These are phyloP conservation scores for Ypsolopha sequella DNA, from an alignment of 2,888 invertebrate genomes.

Conservation along the genomic window DNA sequence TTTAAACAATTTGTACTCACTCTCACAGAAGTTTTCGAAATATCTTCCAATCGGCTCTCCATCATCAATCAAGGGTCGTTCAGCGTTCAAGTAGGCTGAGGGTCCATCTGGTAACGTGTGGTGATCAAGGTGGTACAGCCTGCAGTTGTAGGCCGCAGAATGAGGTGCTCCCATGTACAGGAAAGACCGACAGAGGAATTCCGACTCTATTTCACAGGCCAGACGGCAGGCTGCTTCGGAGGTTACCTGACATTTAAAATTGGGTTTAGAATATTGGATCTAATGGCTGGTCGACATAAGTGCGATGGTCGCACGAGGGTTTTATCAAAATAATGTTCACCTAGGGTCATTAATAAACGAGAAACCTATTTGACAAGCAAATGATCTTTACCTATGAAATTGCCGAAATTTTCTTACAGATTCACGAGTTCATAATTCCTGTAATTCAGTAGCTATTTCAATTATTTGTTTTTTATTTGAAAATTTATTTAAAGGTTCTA, in stretches of 20 bases:
- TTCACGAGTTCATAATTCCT: too few relatives aligned
- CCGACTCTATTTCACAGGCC: constrained; percentile 93
- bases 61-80: constrained; percentile 90
- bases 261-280: too few relatives aligned
- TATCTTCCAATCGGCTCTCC: constrained; percentile 92
- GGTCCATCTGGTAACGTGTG: constrained; percentile 93
- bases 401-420: too few relatives aligned
- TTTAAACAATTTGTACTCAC: constrained; percentile 65
- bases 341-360: too few relatives aligned
- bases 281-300: too few relatives aligned
- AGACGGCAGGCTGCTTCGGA: constrained; percentile 90
- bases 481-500: too few relatives aligned
- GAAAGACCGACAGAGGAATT: constrained; percentile 91
- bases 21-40: constrained; percentile 92
- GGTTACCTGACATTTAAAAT: constrained; percentile 69
- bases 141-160: constrained; percentile 89
- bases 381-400: too few relatives aligned
- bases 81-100: constrained; percentile 90
- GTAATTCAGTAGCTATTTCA: too few relatives aligned
- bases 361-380: too few relatives aligned
- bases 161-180: constrained; percentile 82
- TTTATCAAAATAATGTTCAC: too few relatives aligned
- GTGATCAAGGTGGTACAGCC: constrained; percentile 92
- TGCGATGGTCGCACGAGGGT: too few relatives aligned
- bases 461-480: too few relatives aligned